Conservation (phyloP, 2,797 vertebrate genomes). For the Erpetoichthys calabaricus region DNA sequence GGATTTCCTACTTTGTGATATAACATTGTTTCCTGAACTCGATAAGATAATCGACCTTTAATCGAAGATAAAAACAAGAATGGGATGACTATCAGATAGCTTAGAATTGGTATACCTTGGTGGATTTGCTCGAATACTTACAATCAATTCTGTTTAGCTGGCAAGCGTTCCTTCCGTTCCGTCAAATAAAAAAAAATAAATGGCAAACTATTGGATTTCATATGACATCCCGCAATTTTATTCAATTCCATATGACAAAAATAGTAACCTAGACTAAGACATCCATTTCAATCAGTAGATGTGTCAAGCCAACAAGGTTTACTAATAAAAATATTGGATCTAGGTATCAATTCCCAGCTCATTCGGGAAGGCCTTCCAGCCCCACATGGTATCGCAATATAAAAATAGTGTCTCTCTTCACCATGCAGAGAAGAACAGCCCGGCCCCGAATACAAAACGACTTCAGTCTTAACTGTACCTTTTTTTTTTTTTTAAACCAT, state of each 20-base stretch:
- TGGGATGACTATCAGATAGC: too few species aligned
- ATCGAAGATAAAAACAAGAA: too few species aligned
- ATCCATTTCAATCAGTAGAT: constrained; percentile 58
- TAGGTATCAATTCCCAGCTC: constrained; percentile 43
- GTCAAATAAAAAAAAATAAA: not conserved
- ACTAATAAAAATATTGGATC: constrained; percentile 61
- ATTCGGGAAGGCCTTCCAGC: constrained; percentile 39
- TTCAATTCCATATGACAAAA: constrained; percentile 61
- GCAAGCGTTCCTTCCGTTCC: too few species aligned
- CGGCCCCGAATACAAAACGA: constrained; percentile 38
- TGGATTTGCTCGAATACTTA: too few species aligned
- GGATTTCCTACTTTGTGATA: too few species aligned
- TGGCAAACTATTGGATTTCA: constrained; percentile 29
- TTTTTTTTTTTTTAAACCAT: constrained; percentile 27
- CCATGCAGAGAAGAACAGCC: constrained; percentile 45
- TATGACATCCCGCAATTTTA: constrained; percentile 59
- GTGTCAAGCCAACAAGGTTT: constrained; percentile 54
- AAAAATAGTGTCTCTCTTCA: constrained; percentile 63
- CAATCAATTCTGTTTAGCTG: too few species aligned
- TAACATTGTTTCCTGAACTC: too few species aligned
- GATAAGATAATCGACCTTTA: too few species aligned
- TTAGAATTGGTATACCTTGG: too few species aligned
- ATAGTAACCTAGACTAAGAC: constrained; percentile 60
- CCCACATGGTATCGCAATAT: constrained; percentile 45
- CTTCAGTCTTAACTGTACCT: constrained; percentile 32